phyloP scores from a whole-genome alignment of 2,797 vertebrate species.

The Phylloscopus collybita region DNA sequence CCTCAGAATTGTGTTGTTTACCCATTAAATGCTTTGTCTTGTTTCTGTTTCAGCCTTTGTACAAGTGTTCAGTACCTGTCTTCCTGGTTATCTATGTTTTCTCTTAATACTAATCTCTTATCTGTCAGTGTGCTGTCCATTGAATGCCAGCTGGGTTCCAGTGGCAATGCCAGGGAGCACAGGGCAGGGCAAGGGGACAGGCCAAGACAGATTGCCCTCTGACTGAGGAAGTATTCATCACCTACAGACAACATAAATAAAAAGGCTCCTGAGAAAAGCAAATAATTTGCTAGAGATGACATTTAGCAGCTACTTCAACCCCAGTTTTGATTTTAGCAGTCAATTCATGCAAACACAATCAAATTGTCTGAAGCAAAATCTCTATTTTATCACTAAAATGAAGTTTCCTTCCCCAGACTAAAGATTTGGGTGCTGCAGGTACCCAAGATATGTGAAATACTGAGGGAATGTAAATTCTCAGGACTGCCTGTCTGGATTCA shows the following conservation, averaged over 20 bases:
- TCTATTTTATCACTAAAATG: not conserved
- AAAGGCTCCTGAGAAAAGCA: not conserved
- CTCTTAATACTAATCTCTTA: not conserved
- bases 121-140: not conserved
- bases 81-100: not conserved
- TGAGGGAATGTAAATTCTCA: not conserved
- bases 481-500: not conserved
- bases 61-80: not conserved
- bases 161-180: not conserved
- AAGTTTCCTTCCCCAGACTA: not conserved
- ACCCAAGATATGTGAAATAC: not conserved
- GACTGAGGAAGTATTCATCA: not conserved
- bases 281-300: not conserved
- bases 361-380: not conserved
- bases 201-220: not conserved
- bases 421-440: not conserved
- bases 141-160: not conserved
- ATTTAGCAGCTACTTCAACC: not conserved
- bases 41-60: not conserved
- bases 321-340: not conserved
- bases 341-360: not conserved
- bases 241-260: not conserved
- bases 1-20: not conserved
- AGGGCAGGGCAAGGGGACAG: not conserved
- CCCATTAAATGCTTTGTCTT: not conserved